Evolutionary conservation across 2,113 vertebrate genomes (phyloP), one percentile per base, ranked within the genome.

Genomic region (Argyrosomus japonicus): DNA sequence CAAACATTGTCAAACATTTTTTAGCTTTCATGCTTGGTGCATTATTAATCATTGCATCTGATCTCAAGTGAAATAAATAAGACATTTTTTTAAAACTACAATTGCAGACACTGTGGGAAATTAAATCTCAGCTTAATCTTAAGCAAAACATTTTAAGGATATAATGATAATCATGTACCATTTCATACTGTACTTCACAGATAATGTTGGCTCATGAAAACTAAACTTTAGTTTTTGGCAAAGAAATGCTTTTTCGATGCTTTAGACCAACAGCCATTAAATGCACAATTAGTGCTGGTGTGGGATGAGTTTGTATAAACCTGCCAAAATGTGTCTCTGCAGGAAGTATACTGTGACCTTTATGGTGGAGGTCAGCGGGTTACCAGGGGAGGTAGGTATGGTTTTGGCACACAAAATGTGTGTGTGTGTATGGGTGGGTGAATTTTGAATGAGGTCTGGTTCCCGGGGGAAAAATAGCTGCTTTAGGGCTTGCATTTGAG

Each of bases 381-480:
- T 83, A 79, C 61, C 8, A 40, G 83, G 89, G 91, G 89, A 92
- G 91, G 91, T 90, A 92, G 91, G 85, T 75, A 77, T 90, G 85
- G 77, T 87, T 87, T 77, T 84, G 68, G 67, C 82, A 40, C 36
- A 40, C 36, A 40, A 40, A 40, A 40, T 40, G 36, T 40, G 36
- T 40, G 32, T 36, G 36, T 9, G 36, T 40, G 36, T 40, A 40
- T 40, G 36, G 36, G 36, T 40, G 13, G 43, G 68, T 7, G 7
- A 40, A 40, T 40, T 40, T 1, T 53, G 73, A 69, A 50, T 2
- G 71, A 81, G 87, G 79, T 87, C 64, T 79, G 79, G 63, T 73
- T 74, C 65, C 81, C 60, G 61, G 82, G 74, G 84, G 74, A 81
- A 77, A n/a, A 82, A 73, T 79, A 89, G 84, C 79, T 91, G 82